Base-by-base conservation (phyloP, 2,113 vertebrate genomes). In the Pomatorhinus ruficollis region DNA sequence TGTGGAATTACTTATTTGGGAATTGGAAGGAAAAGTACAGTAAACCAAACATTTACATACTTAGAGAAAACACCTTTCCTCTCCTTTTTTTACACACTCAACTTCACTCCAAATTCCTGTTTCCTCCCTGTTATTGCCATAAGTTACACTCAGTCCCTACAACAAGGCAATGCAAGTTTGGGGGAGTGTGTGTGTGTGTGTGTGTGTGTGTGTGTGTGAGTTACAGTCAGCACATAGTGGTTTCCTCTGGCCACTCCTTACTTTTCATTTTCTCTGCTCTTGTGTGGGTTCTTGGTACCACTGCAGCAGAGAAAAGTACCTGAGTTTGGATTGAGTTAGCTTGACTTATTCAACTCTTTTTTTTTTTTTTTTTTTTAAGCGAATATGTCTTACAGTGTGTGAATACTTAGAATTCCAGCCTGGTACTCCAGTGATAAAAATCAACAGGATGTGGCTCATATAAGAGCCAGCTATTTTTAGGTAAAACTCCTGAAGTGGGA, bases 401-500 rank as follows among this genome's bases (percentile, higher is more conserved):
- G 45, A 60, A 57, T 59, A 42, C 12, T 92, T 80, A 77, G 12
- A 85, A 92, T 83, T 92, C 63, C 37, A 85, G 44, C 31, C 33
- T 65, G 37, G 12, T 86, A 61, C 20, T 80, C 92, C 68, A 50
- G 49, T 6, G 1, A 65, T 77, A 76, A 68, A 94, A 93, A 30
- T 63, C 75, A 86, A 93, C 45, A 93, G 85, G 79, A 96, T 88
- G 39, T 74, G 54, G 50, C 42, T 93, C 50, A 74, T 66, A 70
- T 18, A 90, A 64, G 71, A 90, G 64, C 4, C 24, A 87, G 69
- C 45, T 94, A 90, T 93, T 92, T 94, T 93, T 96, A 93, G 94
- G 54, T 77, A 54, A 87, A 83, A 63, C 22, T 93, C 59, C 68
- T 81, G 80, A 90, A 95, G 47, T 52, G 33, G 56, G 44, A 89